These are phyloP conservation scores for Pempheris klunzingeri DNA, from an alignment of 2,797 vertebrate species.

Conservation along the genomic window DNA sequence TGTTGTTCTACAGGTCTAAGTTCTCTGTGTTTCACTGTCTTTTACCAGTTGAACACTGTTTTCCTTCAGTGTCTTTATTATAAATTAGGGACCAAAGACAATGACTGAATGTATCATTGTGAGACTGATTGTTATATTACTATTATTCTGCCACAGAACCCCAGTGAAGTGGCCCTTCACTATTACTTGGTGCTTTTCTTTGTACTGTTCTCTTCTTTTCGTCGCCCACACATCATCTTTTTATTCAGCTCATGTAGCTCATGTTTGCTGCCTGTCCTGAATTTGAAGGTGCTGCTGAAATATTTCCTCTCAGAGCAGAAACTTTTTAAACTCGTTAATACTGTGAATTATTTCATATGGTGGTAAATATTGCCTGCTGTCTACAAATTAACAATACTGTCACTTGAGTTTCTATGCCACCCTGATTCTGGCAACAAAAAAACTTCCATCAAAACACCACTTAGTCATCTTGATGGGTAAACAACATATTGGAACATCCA, in stretches of 20 bases:
- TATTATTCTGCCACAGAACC: slow-evolving; percentile 24
- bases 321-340: no score
- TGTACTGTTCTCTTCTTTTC: slow-evolving; percentile 7
- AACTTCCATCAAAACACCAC: not conserved
- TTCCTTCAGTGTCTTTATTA: not conserved
- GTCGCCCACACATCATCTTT: slow-evolving; percentile 15
- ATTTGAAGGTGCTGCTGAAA: slow-evolving; percentile 37
- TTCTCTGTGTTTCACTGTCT: not conserved
- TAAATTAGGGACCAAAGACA: not conserved
- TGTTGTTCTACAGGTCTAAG: not conserved
- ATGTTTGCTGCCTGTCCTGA: slow-evolving; percentile 35
- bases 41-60: slow-evolving; percentile 1
- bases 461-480: not conserved
- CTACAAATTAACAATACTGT: not conserved
- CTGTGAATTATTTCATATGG: not conserved
- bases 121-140: not conserved
- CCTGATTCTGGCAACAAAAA: not conserved
- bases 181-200: slow-evolving; percentile 17
- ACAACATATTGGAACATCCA: slow-evolving; percentile 9
- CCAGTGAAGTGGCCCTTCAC: slow-evolving; percentile 10
- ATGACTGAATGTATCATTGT: not conserved
- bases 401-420: not conserved
- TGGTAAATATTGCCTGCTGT: not conserved
- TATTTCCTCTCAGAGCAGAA: slow-evolving; percentile 13
- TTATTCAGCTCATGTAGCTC: slow-evolving; percentile 39